Evolutionary conservation across 2,888 invertebrate genomes (phyloP).

Genomic region (Hydraecia micacea): DNA sequence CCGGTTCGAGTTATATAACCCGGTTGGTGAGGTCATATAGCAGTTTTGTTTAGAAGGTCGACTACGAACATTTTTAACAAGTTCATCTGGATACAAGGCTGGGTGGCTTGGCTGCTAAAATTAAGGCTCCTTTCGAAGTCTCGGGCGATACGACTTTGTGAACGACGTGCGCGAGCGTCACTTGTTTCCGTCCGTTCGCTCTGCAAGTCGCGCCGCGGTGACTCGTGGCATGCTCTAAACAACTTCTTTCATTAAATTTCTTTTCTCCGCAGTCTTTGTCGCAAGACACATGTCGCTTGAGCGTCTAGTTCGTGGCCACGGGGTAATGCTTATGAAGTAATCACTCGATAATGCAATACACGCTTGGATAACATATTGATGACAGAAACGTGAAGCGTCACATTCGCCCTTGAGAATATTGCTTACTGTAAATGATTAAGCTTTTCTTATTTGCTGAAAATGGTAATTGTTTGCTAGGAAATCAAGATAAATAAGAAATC

Average conservation of each 20-base stretch:
- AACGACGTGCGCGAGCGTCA: neutral
- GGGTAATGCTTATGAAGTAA: neutral
- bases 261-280: neutral
- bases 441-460: neutral
- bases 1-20: conserved; percentile 57
- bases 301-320: neutral
- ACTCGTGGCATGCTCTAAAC: neutral
- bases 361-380: neutral
- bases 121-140: neutral
- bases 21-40: neutral
- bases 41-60: conserved; percentile 16
- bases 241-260: neutral
- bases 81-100: neutral
- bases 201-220: neutral
- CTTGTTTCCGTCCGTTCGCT: too few species aligned
- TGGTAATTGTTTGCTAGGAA: neutral
- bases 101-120: neutral
- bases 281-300: neutral
- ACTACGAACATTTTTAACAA: neutral
- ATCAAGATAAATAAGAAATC: neutral
- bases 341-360: neutral
- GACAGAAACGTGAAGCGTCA: neutral
- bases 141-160: neutral
- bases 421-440: neutral
- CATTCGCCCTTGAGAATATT: neutral